phyloP scores from a whole-genome alignment of 2,888 invertebrate genomes.

The Galeruca laticollis region DNA sequence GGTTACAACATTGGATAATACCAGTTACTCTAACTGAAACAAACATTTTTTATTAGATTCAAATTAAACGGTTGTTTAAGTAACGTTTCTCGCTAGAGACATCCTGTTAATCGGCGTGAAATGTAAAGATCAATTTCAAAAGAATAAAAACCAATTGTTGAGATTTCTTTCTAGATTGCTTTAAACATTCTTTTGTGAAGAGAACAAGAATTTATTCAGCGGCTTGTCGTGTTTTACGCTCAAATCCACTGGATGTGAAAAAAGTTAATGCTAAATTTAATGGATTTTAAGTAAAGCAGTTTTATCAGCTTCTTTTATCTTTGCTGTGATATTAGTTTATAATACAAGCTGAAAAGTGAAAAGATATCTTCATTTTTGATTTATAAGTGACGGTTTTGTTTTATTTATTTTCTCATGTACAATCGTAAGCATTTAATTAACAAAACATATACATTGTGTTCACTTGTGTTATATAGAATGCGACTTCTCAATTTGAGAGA shows the following conservation, averaged over 20 bases:
- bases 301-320: neutral
- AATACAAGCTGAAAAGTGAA: neutral
- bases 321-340: neutral
- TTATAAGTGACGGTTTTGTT: neutral
- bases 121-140: slow-evolving; percentile 24
- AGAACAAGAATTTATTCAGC: slow-evolving; percentile 19
- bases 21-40: neutral
- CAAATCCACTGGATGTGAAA: slow-evolving; percentile 17
- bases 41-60: neutral
- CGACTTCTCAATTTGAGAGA: too few species aligned
- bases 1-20: too few species aligned
- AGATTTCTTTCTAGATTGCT: slow-evolving; percentile 10
- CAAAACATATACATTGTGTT: too few species aligned
- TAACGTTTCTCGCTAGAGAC: slow-evolving; percentile 13
- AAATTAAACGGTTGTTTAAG: slow-evolving; percentile 14
- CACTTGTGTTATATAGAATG: too few species aligned
- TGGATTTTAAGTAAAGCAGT: slow-evolving; percentile 1
- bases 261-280: slow-evolving; percentile 7
- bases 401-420: too few species aligned
- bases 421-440: too few species aligned
- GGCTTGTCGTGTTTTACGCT: slow-evolving; percentile 28
- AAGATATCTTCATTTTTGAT: neutral
- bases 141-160: slow-evolving; percentile 27
- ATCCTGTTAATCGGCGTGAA: slow-evolving; percentile 24
- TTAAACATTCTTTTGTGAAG: slow-evolving; percentile 21